Evolutionary conservation across 2,888 invertebrate species (phyloP), one percentile per base, ranked within the genome.

Genomic region (Mechanitis mazaeus): DNA sequence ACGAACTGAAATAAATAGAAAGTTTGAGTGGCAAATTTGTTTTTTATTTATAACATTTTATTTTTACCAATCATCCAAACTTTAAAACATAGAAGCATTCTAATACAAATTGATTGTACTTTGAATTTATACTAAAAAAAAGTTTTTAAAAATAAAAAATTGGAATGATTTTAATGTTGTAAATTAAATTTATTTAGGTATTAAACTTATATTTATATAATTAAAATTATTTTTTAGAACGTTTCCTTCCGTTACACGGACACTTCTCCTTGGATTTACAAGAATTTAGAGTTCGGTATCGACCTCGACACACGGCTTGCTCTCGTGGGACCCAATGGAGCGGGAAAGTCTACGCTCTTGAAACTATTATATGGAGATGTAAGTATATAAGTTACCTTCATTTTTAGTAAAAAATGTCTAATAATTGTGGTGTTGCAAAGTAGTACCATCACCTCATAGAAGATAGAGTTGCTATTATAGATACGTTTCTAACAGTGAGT

Each of bases 221-320:
- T 33, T 50, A 2, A 6, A 6, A 12, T 2, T 54, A 54, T 28
- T 20, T 68, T 65, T 57, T 90, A 95, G 92, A 98, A 99, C 78
- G 99, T 99, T 47, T 96, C 96, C 72, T 99, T 99, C 91, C 93
- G 96, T 46, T 99, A 99, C 84, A 94, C 91, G 65, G 97, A 97
- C 28, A 91, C 90, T 28, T 92, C 94, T 58, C 97, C 98, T 0
- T 95, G 93, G 92, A 99, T 99, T 76, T 99, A 99, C 88, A 97
- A 96, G 83, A 95, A 99, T 83, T 88, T 99, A 62, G 99, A 99
- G 85, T 99, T 99, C 83, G 99, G 99, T 78, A 97, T 99, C 74
- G 99, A 99, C 90, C 91, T 99, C 69, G 99, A 99, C 81, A 98
- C 99, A 0, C 92, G 95, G 78, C 91, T 99, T 54, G 99, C 99